A percentile compares a stretch with the other conserved stretches of the same genome.
Conservation (phyloP, 1,140 invertebrate genomes). For the Drusus annulatus region DNA sequence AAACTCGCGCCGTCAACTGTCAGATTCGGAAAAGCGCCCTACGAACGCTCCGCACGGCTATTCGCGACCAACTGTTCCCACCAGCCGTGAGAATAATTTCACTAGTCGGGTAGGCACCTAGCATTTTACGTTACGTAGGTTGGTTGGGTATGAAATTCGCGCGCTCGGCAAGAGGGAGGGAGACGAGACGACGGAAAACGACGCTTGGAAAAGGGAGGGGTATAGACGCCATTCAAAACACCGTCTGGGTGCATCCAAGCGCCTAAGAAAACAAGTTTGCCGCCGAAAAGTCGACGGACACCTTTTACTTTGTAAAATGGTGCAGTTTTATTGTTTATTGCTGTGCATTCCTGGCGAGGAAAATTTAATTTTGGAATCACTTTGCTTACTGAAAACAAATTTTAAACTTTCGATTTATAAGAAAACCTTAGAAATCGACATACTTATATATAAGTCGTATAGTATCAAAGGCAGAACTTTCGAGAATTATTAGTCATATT, state of each 20-base stretch:
- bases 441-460: too few species aligned
- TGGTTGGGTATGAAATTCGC: background rate
- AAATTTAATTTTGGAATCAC: too few species aligned
- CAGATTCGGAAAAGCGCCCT: background rate
- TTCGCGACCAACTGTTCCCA: constrained; percentile 2
- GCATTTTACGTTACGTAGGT: too few species aligned
- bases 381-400: too few species aligned
- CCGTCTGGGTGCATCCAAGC: background rate
- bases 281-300: constrained; percentile 4
- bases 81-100: background rate
- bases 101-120: background rate
- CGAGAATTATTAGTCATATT: too few species aligned
- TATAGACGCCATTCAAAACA: constrained; percentile 28
- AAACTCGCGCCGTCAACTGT: background rate
- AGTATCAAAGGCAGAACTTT: too few species aligned
- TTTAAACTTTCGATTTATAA: too few species aligned
- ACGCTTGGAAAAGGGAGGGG: background rate
- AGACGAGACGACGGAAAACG: constrained; percentile 2
- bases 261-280: constrained; percentile 1
- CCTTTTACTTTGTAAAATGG: background rate
- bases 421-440: too few species aligned
- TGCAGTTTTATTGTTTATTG: background rate
- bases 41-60: constrained; percentile 4
- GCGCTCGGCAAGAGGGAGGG: background rate
- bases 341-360: too few species aligned